Evolutionary conservation across 2,113 vertebrate genomes (phyloP), one percentile per base, ranked within the genome.

Genomic region (Eublepharis macularius): DNA sequence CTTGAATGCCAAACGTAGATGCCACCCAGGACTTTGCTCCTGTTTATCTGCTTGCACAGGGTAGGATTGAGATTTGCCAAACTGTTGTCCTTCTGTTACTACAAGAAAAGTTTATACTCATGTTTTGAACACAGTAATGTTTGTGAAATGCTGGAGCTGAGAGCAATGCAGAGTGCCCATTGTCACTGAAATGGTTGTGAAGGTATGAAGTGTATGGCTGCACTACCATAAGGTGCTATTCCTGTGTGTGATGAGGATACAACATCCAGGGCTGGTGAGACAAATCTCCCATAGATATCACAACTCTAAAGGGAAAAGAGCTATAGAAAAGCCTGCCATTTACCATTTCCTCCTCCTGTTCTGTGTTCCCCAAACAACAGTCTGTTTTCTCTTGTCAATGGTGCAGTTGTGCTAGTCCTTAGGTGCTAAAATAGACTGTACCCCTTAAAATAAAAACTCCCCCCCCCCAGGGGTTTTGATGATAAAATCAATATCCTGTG

Each of bases 401-500:
- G 47, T 34, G 12, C 73, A 80, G 26, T 43, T 68, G 3, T 57
- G 6, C 32, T 76, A 54, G 76, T 4, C 45, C 81, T 76, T 57
- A 86, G n/a, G 36, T 86, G 70, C 69, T 77, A 73, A 84, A 84
- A 60, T 1, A 60, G 29, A 49, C 76, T 41, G 36, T 11, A 82
- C 29, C 43, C 82, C 19, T 29, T 43, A 36, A 47, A 84, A 6
- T 76, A 29, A 82, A 68, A 19, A 68, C 14, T 34, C 29, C n/a
- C n/a, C n/a, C n/a, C n/a, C n/a, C n/a, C 11, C 43, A 45, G 1
- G 29, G 34, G 2, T 36, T 76, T 66, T 34, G 9, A 21, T 19
- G 29, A 74, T 76, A 87, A 86, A 83, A 84, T 79, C 34, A 21
- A 21, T 72, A 66, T 80, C 29, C 45, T 83, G 10, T 66, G 88